Base-by-base conservation (phyloP, 2,888 invertebrate genomes). In the Limnephilus marmoratus region DNA sequence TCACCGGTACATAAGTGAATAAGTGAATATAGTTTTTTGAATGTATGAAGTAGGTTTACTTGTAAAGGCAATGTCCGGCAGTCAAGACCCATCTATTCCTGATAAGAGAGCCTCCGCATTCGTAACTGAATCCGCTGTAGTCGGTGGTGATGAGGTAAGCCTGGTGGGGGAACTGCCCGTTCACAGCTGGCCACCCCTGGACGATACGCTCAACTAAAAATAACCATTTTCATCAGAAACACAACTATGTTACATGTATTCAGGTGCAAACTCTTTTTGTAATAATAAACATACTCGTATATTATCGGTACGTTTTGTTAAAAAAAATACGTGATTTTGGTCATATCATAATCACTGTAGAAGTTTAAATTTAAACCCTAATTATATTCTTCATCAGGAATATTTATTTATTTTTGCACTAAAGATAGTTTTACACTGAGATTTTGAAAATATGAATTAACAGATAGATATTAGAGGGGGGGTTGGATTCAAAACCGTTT, bases 111-210 rank as follows among this genome's bases (percentile, higher is more conserved):
- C 94, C 95, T 0, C 94, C 95, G 41, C 95, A 95, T 13, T 94
- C 94, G 45, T 93, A 93, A 37, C 95, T 92, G 34, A 93, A 93
- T 0, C 95, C 95, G 2, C 90, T 91, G 88, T 91, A 85, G n/a
- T 93, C 93, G 12, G 94, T 93, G 15, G 94, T 94, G 2, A 94
- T 94, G 29, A 95, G 87, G 87, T 80, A 94, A 88, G 94, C 90
- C 94, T 94, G 94, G 91, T 94, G 94, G 0, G 95, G 95, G 92
- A 95, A 94, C 94, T 95, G 95, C 0, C 94, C 94, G 4, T 94
- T 94, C 0, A 45, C 90, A 0, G 95, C 95, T 90, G 94, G 94
- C 94, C 94, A 93, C 24, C 93, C 93, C 83, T 91, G 94, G 18
- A 95, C 94, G 90, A 95, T 95, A 9, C 95, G 94, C 5, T 49